phyloP scores from a whole-genome alignment of 2,113 vertebrate species.

The Typhlomys cinereus region DNA sequence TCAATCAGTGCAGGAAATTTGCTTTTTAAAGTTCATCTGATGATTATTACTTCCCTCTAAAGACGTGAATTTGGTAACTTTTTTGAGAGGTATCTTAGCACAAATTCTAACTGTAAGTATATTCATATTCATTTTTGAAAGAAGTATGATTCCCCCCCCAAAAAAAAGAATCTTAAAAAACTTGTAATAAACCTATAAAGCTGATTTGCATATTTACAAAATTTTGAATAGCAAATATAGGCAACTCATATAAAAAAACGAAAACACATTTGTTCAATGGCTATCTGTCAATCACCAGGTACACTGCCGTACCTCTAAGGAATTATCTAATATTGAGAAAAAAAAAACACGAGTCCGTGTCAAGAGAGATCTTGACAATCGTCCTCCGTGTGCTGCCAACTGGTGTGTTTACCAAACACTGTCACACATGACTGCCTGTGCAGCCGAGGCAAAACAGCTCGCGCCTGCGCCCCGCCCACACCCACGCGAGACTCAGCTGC shows the following conservation, averaged over 20 bases:
- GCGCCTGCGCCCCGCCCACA: neutral
- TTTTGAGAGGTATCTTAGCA: constrained; percentile 84
- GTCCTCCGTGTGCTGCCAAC: constrained; percentile 80
- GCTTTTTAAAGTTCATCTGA: constrained; percentile 79
- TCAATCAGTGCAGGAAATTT: constrained; percentile 84
- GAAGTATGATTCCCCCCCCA: constrained; percentile 72
- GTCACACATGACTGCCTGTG: constrained; percentile 81
- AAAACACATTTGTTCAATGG: constrained; percentile 85
- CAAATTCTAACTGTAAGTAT: constrained; percentile 78
- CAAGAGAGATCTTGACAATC: constrained; percentile 83
- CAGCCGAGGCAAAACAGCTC: constrained; percentile 83
- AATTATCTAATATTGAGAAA: constrained; percentile 73
- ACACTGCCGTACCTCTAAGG: constrained; percentile 69
- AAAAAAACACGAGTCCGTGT: constrained; percentile 65
- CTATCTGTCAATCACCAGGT: constrained; percentile 78
- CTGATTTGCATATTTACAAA: constrained; percentile 91
- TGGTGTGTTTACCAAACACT: constrained; percentile 84
- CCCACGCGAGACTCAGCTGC: constrained; percentile 80
- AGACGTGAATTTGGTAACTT: constrained; percentile 75
- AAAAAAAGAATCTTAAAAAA: constrained; percentile 83
- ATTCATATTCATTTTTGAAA: constrained; percentile 80
- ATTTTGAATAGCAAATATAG: constrained; percentile 88
- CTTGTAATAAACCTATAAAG: constrained; percentile 87
- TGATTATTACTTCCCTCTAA: constrained; percentile 65
- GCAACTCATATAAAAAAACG: constrained; percentile 81